Conservation (phyloP, 2,113 vertebrate genomes). For the Copsychus sechellarum region DNA sequence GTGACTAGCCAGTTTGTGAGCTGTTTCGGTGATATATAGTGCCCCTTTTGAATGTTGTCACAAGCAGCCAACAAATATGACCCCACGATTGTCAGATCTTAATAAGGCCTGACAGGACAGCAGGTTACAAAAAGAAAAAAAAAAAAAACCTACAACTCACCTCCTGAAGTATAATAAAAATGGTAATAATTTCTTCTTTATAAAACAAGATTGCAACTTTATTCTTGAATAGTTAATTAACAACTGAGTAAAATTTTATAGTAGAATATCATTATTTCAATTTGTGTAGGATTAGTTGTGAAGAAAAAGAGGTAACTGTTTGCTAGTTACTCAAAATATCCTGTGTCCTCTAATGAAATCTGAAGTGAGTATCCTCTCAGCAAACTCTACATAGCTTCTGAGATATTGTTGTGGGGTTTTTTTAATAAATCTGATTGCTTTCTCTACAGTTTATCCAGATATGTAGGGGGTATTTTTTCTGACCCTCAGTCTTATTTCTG, state of each 20-base stretch:
- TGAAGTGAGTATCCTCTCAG: neutral
- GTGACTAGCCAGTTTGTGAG: constrained; percentile 75
- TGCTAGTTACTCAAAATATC: neutral
- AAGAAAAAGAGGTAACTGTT: neutral
- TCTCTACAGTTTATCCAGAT: neutral
- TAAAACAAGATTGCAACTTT: neutral
- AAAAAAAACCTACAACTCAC: neutral
- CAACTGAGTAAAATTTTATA: neutral
- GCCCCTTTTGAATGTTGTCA: constrained; percentile 80
- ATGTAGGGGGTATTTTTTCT: neutral
- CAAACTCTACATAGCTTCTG: neutral
- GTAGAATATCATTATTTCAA: neutral
- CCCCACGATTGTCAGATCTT: constrained; percentile 25
- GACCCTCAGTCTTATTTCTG: neutral
- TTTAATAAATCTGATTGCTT: neutral
- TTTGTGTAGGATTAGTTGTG: neutral
- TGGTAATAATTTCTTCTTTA: neutral
- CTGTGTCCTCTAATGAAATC: neutral
- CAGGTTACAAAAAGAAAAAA: neutral
- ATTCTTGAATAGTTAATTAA: neutral
- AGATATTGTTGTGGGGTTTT: neutral
- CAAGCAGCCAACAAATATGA: constrained; percentile 70
- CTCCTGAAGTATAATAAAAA: neutral
- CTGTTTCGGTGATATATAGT: constrained; percentile 80
- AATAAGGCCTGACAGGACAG: constrained; percentile 28